Evolutionary conservation across 2,888 invertebrate species (phyloP).

Genomic region (Drosophila anomalata): DNA sequence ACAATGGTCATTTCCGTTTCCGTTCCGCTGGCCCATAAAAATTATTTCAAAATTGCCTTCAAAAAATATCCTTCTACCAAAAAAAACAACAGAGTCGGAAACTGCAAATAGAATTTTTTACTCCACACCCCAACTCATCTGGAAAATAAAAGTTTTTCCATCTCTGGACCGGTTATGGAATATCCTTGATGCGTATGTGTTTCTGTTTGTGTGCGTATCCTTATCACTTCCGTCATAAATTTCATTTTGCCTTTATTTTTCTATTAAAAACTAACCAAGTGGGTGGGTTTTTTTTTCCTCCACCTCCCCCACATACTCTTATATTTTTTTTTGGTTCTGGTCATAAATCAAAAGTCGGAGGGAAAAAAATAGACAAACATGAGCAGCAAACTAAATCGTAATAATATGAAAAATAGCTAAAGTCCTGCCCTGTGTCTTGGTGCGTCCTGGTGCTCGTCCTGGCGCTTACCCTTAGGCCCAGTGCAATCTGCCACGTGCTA

Average conservation of each 20-base stretch:
- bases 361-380: conserved; percentile 30
- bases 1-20: conserved; percentile 78
- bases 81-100: conserved; percentile 64
- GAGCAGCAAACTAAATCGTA: conserved; percentile 60
- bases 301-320: not conserved
- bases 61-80: conserved; percentile 44
- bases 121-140: not conserved
- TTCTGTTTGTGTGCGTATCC: conserved; percentile 43
- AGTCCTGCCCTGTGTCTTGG: not conserved
- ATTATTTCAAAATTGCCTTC: conserved; percentile 69
- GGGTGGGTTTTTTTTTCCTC: not conserved
- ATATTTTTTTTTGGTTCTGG: conserved; percentile 32
- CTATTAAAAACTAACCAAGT: conserved; percentile 77
- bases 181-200: conserved; percentile 52
- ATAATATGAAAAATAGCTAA: conserved; percentile 62
- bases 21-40: conserved; percentile 51
- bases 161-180: conserved; percentile 51
- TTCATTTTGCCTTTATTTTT: conserved; percentile 82
- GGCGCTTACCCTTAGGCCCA: conserved; percentile 32
- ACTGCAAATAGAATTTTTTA: conserved; percentile 66
- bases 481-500: conserved; percentile 77
- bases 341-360: conserved; percentile 66
- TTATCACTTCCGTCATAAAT: conserved; percentile 84
- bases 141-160: conserved; percentile 49
- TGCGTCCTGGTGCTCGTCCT: not conserved